These are phyloP conservation scores for Archaeoteleia sp. DNA, from an alignment of 2,888 invertebrate genomes.

Conservation along the genomic window DNA sequence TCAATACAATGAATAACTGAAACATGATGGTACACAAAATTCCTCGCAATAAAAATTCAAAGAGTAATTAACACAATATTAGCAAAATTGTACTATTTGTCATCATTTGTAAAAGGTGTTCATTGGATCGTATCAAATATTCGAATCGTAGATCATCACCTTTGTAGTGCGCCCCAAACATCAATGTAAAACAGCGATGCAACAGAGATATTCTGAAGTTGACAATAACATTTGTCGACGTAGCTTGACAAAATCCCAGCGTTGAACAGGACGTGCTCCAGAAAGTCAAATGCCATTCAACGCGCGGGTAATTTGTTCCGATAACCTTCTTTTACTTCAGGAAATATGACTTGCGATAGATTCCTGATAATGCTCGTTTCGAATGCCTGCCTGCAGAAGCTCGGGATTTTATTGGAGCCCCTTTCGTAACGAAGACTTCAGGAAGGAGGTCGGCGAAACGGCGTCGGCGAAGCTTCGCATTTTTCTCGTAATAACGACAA, in stretches of 20 bases:
- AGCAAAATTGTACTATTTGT: too few relatives aligned
- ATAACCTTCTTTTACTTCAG: slow-evolving; percentile 13
- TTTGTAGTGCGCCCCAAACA: too few relatives aligned
- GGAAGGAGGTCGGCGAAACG: slow-evolving; percentile 29
- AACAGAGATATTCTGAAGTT: not conserved
- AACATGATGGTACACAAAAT: too few relatives aligned
- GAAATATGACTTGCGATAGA: slow-evolving; percentile 21
- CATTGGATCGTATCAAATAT: too few relatives aligned
- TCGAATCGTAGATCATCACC: too few relatives aligned
- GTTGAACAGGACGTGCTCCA: not conserved
- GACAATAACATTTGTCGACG: not conserved
- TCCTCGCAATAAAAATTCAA: too few relatives aligned
- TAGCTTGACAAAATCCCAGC: slow-evolving; percentile 1
- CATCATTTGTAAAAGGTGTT: too few relatives aligned
- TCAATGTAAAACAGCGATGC: too few relatives aligned
- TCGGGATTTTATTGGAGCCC: slow-evolving; percentile 34
- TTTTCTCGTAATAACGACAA: slow-evolving; percentile 62
- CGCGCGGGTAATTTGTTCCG: slow-evolving; percentile 29
- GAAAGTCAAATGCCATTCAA: slow-evolving; percentile 17
- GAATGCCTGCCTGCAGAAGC: slow-evolving; percentile 17
- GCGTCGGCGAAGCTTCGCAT: slow-evolving; percentile 36
- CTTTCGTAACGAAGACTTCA: slow-evolving; percentile 43
- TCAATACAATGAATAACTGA: too few relatives aligned
- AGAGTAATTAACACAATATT: too few relatives aligned
- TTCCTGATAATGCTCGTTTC: slow-evolving; percentile 15